Evolutionary conservation across 2,797 vertebrate genomes (phyloP).

Genomic region (Antennarius maculatus): DNA sequence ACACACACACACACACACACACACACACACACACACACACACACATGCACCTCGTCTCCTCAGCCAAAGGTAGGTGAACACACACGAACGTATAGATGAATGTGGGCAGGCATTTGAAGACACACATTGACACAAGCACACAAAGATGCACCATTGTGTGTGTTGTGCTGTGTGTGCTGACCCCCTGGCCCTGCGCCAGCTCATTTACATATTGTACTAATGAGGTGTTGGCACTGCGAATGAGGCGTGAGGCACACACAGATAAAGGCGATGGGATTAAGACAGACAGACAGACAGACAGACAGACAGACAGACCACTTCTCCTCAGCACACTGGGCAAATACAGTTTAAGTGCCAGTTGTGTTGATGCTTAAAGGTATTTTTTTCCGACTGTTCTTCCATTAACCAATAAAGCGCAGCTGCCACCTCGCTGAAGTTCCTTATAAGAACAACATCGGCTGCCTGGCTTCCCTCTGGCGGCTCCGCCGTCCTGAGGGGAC

Average conservation of each 20-base stretch:
- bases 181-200: conserved; percentile 81
- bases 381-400: conserved; percentile 12
- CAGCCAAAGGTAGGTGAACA: conserved; percentile 36
- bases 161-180: conserved; percentile 79
- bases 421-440: conserved; percentile 43
- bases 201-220: conserved; percentile 87
- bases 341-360: too few relatives aligned
- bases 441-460: conserved; percentile 40
- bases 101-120: conserved; percentile 33
- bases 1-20: too few relatives aligned
- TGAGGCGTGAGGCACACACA: conserved; percentile 62
- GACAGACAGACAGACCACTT: conserved; percentile 24
- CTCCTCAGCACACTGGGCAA: too few relatives aligned
- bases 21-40: background rate
- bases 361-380: conserved; percentile 11
- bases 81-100: conserved; percentile 22
- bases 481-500: conserved; percentile 63
- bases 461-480: conserved; percentile 49
- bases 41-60: conserved; percentile 12
- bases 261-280: conserved; percentile 42
- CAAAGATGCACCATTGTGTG: conserved; percentile 53
- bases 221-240: conserved; percentile 82
- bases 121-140: conserved; percentile 29
- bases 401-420: conserved; percentile 43
- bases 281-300: conserved; percentile 22